phyloP scores from a whole-genome alignment of 2,797 vertebrate species.

The Enteromius anoplus region DNA sequence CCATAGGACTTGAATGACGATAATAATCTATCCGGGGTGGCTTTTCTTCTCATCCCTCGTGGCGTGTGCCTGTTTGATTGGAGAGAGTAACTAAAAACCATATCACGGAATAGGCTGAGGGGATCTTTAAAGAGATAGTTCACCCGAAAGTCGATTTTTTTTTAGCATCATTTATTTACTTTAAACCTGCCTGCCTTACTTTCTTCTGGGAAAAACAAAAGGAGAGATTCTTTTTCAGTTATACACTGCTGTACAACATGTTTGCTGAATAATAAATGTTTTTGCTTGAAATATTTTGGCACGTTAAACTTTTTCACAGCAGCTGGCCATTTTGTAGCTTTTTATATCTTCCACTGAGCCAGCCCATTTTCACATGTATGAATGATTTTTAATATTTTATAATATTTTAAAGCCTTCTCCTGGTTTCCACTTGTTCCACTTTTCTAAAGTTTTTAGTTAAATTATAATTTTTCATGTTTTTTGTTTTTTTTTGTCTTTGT shows the following conservation, averaged over 20 bases:
- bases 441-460: no score
- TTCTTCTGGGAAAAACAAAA: not conserved
- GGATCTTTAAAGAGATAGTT: not conserved
- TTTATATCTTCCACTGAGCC: not conserved
- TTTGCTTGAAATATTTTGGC: not conserved
- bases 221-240: not conserved
- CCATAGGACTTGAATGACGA: slow-evolving; percentile 32
- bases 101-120: not conserved
- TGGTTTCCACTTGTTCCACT: no score
- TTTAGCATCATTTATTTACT: not conserved
- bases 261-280: not conserved
- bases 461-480: no score
- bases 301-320: not conserved
- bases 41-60: slow-evolving; percentile 31
- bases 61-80: not conserved
- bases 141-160: not conserved
- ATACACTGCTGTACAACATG: not conserved
- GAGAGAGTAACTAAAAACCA: slow-evolving; percentile 6
- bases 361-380: no score
- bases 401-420: no score
- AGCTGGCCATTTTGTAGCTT: not conserved
- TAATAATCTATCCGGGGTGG: slow-evolving; percentile 30
- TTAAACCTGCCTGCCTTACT: not conserved
- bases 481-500: no score
- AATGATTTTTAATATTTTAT: no score